Base-by-base conservation (phyloP, 2,888 invertebrate genomes). In the Polyommatus icarus region DNA sequence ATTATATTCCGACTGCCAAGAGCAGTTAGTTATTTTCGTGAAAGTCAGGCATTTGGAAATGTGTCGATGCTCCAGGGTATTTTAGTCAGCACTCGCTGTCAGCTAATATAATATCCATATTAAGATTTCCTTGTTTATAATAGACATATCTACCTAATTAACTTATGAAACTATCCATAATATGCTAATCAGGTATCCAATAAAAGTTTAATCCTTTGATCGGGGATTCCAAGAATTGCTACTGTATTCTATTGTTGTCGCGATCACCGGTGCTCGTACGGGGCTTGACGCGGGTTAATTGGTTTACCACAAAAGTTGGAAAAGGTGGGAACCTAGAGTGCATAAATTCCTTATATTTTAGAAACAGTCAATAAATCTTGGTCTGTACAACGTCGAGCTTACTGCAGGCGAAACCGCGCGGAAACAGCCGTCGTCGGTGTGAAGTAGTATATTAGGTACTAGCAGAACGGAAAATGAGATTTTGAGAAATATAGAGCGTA, bases 41-140 rank as follows among this genome's bases (percentile, higher is more conserved):
- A 24, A 54, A 54, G 54, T 29, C 29, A 75, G 50, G 54, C 75
- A 29, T 50, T 75, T 75, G 50, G 29, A 75, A 75, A 75, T 75
- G 50, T 75, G 75, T 75, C 75, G 50, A 75, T 29, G 75, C 75
- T 50, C 50, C 54, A 54, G 75, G 50, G 50, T 50, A 75, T 75
- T 50, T 75, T 50, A 32, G 67, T 67, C 67, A 24, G 20, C 50
- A 75, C 50, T 18, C 54, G 75, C 50, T 40, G 75, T 50, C 75
- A 20, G 75, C 73, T 46, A 54, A 54, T 40, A 40, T 46, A 10
- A 50, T 15, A 71, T 18, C 7, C 20, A n/a, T 72, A 20, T 54
- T 24, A n/a, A 75, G 54, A 75, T 75, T 54, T 75, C 32, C 29
- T 67, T 67, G 32, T 67, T 67, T 29, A 32, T 67, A 67, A 29